Percentiles rank a stretch among this genome's conserved stretches.
These are phyloP conservation scores for Avahi laniger DNA, from an alignment of 2,797 vertebrate species.

Conservation along the genomic window DNA sequence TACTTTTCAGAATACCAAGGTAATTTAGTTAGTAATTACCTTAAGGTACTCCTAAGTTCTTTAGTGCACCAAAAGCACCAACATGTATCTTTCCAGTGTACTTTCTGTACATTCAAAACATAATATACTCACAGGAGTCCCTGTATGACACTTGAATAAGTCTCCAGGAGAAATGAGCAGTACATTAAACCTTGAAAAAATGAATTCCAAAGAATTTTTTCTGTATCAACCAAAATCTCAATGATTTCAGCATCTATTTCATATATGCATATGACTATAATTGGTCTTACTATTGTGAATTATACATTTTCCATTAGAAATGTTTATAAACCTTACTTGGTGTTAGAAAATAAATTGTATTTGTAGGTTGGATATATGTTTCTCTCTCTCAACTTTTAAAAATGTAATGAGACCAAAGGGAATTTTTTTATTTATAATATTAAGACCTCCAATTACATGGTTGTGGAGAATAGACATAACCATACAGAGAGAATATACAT, in stretches of 20 bases:
- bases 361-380: neutral
- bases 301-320: neutral
- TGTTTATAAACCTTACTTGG: neutral
- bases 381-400: neutral
- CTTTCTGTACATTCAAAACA: neutral
- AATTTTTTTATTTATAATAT: neutral
- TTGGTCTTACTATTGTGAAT: neutral
- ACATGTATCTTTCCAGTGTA: neutral
- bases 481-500: neutral
- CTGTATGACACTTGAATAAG: neutral
- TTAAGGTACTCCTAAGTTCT: neutral
- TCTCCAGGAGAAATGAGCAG: neutral
- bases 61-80: neutral
- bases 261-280: neutral
- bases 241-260: neutral
- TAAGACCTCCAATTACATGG: neutral
- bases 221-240: neutral
- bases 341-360: neutral
- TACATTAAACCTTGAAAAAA: neutral
- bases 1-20: neutral
- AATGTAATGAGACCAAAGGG: neutral
- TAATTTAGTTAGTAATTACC: constrained; percentile 35
- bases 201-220: neutral
- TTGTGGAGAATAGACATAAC: neutral
- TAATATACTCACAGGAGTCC: neutral